Base-by-base conservation (phyloP, 2,113 vertebrate species). In the Chamaea fasciata region DNA sequence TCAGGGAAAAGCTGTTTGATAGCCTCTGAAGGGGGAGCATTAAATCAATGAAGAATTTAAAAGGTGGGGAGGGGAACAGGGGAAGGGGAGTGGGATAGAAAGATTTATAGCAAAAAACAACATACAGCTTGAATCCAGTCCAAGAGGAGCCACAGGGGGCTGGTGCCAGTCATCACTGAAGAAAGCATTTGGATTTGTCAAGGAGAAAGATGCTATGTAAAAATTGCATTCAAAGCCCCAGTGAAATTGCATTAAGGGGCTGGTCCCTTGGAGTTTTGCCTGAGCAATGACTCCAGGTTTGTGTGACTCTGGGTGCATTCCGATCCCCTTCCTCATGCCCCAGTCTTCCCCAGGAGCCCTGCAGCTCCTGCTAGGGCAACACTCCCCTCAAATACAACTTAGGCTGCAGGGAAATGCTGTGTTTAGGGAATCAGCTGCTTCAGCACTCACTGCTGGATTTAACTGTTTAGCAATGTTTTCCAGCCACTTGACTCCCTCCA, bases 121-220 rank as follows among this genome's bases (percentile, higher is more conserved):
- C 93, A 95, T 89, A 84, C 41, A 87, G 65, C 65, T 96, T 97
- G 95, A 97, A 87, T 84, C 69, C 2, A 1, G 65, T 97, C 96
- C 96, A 97, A 92, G 90, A 31, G 57, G 24, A 97, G 69, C 94
- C 92, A 79, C 96, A 69, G 96, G 96, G 95, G 96, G 92, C 83
- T 94, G 96, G 95, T 97, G 96, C 96, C 96, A 96, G 95, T 95
- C 96, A 97, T 92, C 90, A 76, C 73, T 93, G 92, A 96, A 93
- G 92, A 96, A 96, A 96, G 83, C 33, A 35, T 69, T 94, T 87
- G 89, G 83, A 92, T 95, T 95, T 97, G 94, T 94, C 86, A 79
- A 64, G 69, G 80, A 96, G 88, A 96, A 95, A 68, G 93, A 94
- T 84, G 90, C 57, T 35, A 75, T 94, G 77, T 89, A 96, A 93